A percentile compares a stretch with the other conserved stretches of the same genome.
phyloP scores from a whole-genome alignment of 2,888 invertebrate species.

The Anarsia innoxiella region DNA sequence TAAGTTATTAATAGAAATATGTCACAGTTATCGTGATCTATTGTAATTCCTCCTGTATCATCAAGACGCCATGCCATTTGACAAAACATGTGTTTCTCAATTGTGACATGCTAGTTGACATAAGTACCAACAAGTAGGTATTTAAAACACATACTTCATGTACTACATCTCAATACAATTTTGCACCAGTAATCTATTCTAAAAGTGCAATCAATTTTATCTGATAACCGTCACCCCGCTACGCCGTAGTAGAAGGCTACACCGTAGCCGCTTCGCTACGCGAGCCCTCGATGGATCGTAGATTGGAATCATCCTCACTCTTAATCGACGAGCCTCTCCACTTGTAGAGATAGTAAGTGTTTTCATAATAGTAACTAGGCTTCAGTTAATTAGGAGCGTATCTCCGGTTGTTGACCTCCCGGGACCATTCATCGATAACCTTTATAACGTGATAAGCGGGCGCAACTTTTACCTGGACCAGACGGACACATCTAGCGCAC shows the following conservation, averaged over 20 bases:
- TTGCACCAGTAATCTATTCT: too few species aligned
- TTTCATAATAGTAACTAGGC: too few species aligned
- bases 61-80: too few species aligned
- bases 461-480: slow-evolving; percentile 4
- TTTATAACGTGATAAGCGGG: too few species aligned
- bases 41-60: too few species aligned
- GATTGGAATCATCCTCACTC: slow-evolving; percentile 7
- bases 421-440: slow-evolving; percentile 11
- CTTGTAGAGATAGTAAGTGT: not conserved
- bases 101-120: too few species aligned
- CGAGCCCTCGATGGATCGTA: slow-evolving; percentile 9
- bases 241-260: slow-evolving; percentile 6
- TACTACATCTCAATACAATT: too few species aligned
- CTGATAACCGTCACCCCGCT: not conserved
- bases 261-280: slow-evolving; percentile 5
- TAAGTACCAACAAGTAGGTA: too few species aligned
- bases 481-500: not conserved
- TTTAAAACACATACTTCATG: too few species aligned
- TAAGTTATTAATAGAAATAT: too few species aligned
- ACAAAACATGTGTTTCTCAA: too few species aligned
- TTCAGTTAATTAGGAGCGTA: not conserved
- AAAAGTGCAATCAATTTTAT: slow-evolving; percentile 8
- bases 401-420: slow-evolving; percentile 10
- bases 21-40: too few species aligned
- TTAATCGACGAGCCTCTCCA: slow-evolving; percentile 1